These are phyloP conservation scores for Marmota flaviventris DNA, from an alignment of 2,113 vertebrate genomes.

Conservation along the genomic window DNA sequence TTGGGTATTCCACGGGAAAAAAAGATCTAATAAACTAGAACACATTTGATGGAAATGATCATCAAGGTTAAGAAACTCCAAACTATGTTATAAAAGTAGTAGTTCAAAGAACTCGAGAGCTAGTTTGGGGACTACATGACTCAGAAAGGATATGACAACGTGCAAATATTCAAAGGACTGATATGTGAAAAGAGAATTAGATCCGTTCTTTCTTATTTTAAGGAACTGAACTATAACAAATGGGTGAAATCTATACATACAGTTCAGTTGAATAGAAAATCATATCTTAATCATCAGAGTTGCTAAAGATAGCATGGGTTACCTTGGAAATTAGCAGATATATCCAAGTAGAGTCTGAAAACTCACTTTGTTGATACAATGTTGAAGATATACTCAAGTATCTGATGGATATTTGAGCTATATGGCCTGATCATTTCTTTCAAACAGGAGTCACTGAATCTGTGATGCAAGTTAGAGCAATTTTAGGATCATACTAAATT, in stretches of 20 bases:
- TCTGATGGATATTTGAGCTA: neutral
- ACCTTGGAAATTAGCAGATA: neutral
- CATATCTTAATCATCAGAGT: neutral
- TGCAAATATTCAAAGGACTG: neutral
- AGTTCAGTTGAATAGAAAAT: conserved; percentile 7
- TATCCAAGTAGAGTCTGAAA: neutral
- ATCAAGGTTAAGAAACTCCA: neutral
- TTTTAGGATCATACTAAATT: neutral
- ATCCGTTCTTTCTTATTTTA: conserved; percentile 24
- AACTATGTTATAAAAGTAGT: neutral
- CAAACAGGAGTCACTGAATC: neutral
- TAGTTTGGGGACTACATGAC: neutral
- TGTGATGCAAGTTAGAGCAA: neutral
- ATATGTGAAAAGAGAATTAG: neutral
- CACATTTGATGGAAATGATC: neutral
- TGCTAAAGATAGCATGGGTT: neutral
- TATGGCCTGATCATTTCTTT: neutral
- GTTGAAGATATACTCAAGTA: neutral
- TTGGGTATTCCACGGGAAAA: neutral
- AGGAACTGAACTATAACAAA: neutral
- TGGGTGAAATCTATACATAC: neutral
- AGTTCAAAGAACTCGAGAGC: neutral
- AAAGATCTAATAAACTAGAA: neutral
- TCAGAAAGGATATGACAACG: neutral
- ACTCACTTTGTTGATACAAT: neutral